A percentile compares a stretch with the other conserved stretches of the same genome.
Conservation (phyloP, 2,797 vertebrate genomes). For the Sebastiscus albofasciatus region DNA sequence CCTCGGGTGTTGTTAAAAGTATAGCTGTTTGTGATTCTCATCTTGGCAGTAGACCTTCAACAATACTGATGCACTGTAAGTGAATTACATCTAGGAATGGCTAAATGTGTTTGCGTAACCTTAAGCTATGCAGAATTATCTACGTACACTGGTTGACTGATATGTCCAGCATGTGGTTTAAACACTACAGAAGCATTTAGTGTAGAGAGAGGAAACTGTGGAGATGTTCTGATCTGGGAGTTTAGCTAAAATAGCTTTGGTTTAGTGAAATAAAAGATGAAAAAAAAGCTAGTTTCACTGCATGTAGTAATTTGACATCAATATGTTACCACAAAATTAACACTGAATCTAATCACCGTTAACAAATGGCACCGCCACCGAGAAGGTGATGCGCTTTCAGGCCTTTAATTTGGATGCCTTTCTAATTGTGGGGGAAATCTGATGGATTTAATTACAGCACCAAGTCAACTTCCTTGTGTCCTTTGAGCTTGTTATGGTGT, state of each 20-base stretch:
- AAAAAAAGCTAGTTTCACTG: neutral
- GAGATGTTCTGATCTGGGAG: neutral
- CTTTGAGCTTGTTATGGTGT: neutral
- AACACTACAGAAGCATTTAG: too few relatives aligned
- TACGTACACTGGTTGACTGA: too few relatives aligned
- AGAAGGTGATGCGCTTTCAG: neutral
- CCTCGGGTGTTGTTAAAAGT: too few relatives aligned
- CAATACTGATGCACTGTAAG: too few relatives aligned
- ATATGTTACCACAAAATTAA: too few relatives aligned
- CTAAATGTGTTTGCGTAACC: too few relatives aligned
- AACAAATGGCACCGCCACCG: neutral
- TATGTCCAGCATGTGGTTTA: too few relatives aligned
- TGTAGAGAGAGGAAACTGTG: neutral
- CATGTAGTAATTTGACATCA: too few relatives aligned
- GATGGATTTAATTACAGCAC: neutral
- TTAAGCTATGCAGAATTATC: too few relatives aligned
- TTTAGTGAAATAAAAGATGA: neutral
- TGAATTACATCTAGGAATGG: too few relatives aligned
- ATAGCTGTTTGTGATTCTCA: too few relatives aligned
- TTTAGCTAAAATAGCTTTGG: neutral
- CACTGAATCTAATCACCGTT: neutral
- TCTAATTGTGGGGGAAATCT: neutral
- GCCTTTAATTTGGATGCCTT: neutral
- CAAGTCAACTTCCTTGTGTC: neutral
- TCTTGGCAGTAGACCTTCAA: too few relatives aligned